Conservation (phyloP, 2,113 vertebrate genomes). For the Trochalopteron elliotii region DNA sequence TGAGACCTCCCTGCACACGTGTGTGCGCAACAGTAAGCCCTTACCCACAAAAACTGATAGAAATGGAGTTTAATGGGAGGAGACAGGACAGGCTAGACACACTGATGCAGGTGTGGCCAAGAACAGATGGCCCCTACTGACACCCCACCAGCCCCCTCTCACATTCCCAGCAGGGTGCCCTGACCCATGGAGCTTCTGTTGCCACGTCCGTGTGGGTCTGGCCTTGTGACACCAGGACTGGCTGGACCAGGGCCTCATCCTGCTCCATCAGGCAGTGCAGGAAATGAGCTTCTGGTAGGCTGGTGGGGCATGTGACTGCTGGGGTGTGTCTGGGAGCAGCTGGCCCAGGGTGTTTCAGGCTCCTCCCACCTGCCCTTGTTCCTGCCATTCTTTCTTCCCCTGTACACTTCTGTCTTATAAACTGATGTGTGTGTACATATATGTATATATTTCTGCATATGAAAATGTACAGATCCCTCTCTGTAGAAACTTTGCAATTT, state of each 20-base stretch:
- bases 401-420: not conserved
- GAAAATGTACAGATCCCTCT: not conserved
- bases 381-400: not conserved
- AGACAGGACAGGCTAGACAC: not conserved
- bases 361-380: not conserved
- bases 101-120: not conserved
- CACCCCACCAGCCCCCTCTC: not conserved
- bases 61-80: not conserved
- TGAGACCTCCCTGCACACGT: not conserved
- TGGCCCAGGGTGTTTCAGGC: not conserved
- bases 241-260: not conserved
- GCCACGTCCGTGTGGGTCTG: accelerated
- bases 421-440: not conserved
- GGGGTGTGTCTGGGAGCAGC: not conserved
- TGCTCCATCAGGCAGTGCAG: not conserved
- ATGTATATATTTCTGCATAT: not conserved
- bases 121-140: not conserved
- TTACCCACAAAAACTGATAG: not conserved
- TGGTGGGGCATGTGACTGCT: not conserved
- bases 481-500: not conserved
- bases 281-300: not conserved
- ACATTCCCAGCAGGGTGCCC: accelerated
- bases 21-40: not conserved
- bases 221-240: not conserved
- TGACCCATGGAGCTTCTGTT: not conserved